Evolutionary conservation across 92 coral and sea anemone species (phyloP), one percentile per base, ranked within the genome.

Genomic region (Palythoa grandiflora): DNA sequence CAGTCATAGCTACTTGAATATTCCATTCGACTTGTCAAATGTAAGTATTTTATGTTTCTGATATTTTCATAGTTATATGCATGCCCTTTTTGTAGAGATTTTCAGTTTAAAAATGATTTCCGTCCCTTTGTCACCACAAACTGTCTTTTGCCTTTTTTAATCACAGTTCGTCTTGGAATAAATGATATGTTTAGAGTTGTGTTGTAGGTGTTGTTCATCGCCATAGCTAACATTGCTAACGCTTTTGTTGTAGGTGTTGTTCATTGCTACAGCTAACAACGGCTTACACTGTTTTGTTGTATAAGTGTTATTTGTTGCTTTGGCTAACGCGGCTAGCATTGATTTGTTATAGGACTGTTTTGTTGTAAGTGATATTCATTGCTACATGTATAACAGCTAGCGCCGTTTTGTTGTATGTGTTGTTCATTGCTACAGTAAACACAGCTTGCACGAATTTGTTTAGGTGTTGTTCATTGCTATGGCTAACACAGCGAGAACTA

Each of bases 21-120:
- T 95, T 61, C 90, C 98, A 51, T 95, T 91, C 90, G 98, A 95
- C 77, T 88, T 95, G 35, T 95, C 98, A 51, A 96, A 93, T 78
- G 98, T 95, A 86, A 93, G 93, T 84, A 16, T 16, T 19, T 6
- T 78, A 17, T 59, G 14, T 14, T 14, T 6, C 38, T 2, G 28
- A 13, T 1, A 12, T 50, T 16, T 16, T 9, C 74, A 70, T 6
- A 70, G 28, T 1, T 63, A 17, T 20, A 63, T n/a, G 3, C 7
- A 63, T n/a, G 3, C 7, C 7, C 1, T 63, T 12, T 16, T 59
- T 17, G 36, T 8, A 3, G 19, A 63, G 8, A 17, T n/a, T 9
- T 0, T 6, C 10, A 7, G 19, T 2, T 0, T 3, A 3, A 2
- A 14, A 14, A 7, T 57, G 15, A 57, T 57, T 57, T 3, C 35